Percentiles rank a stretch among this genome's conserved stretches.
These are phyloP conservation scores for Synaphobranchus kaupii DNA, from an alignment of 2,797 vertebrate species.

Conservation along the genomic window DNA sequence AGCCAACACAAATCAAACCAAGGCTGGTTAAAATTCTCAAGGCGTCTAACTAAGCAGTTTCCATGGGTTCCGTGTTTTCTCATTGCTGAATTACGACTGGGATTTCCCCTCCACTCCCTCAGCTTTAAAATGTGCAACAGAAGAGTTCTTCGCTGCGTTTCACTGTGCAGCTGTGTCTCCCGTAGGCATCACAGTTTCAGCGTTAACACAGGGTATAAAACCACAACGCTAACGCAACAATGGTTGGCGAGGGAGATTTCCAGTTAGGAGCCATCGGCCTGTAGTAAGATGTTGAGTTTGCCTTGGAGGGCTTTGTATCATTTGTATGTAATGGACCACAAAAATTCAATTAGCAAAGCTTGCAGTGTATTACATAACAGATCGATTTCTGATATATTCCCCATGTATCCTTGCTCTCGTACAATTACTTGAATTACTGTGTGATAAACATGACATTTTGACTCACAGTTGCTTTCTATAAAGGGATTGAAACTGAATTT, in stretches of 20 bases:
- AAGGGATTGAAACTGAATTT: neutral
- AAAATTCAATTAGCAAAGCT: constrained; percentile 16
- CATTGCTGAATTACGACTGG: neutral
- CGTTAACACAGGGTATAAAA: neutral
- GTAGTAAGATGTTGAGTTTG: neutral
- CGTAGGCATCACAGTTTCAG: neutral
- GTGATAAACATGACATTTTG: neutral
- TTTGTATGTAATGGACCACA: neutral
- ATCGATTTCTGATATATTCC: neutral
- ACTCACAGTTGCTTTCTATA: neutral
- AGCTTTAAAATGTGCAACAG: neutral
- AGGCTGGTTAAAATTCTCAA: neutral
- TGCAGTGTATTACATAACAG: neutral
- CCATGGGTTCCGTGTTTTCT: neutral
- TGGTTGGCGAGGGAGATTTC: neutral
- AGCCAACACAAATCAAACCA: neutral
- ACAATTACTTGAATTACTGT: neutral
- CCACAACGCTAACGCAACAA: neutral
- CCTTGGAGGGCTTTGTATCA: neutral
- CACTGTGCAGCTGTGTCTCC: neutral
- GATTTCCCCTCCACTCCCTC: neutral
- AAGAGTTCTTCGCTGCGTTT: neutral
- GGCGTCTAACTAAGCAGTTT: neutral
- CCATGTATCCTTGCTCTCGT: neutral
- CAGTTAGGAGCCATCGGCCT: neutral